These are phyloP conservation scores for Rutpela maculata DNA, from an alignment of 2,888 invertebrate genomes.

Conservation along the genomic window DNA sequence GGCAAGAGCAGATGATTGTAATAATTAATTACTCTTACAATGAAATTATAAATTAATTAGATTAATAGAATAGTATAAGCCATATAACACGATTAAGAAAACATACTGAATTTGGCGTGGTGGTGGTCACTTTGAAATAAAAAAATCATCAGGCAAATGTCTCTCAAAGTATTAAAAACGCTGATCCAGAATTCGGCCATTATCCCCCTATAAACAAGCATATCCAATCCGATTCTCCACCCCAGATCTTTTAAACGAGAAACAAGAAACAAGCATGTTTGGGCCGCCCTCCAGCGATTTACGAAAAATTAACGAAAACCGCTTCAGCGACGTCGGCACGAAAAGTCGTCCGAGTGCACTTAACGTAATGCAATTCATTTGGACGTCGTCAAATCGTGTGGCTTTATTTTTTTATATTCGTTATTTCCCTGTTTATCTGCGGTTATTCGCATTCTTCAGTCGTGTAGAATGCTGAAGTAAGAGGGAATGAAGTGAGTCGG, in stretches of 20 bases:
- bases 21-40: too few relatives aligned
- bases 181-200: constrained; percentile 2
- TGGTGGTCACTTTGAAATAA: too few relatives aligned
- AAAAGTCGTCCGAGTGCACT: constrained; percentile 25
- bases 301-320: constrained; percentile 19
- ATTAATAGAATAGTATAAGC: too few relatives aligned
- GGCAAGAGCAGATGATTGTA: too few relatives aligned
- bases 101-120: too few relatives aligned
- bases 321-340: background rate
- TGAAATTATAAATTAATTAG: too few relatives aligned
- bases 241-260: constrained; percentile 5
- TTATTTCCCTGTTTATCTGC: constrained; percentile 59
- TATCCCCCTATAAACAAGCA: constrained; percentile 26
- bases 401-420: constrained; percentile 48
- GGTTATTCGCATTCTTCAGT: constrained; percentile 62
- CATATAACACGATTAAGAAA: too few relatives aligned
- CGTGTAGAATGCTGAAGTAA: constrained; percentile 57
- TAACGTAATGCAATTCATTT: constrained; percentile 37
- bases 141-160: too few relatives aligned
- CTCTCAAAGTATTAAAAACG: background rate
- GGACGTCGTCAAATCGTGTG: constrained; percentile 36
- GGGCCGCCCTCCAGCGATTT: background rate
- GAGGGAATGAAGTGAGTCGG: constrained; percentile 61
- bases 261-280: background rate
- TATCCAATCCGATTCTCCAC: constrained; percentile 16